Percentiles rank a stretch among this genome's conserved stretches.
Conservation (phyloP, 2,888 invertebrate genomes). For the Oligia strigilis region DNA sequence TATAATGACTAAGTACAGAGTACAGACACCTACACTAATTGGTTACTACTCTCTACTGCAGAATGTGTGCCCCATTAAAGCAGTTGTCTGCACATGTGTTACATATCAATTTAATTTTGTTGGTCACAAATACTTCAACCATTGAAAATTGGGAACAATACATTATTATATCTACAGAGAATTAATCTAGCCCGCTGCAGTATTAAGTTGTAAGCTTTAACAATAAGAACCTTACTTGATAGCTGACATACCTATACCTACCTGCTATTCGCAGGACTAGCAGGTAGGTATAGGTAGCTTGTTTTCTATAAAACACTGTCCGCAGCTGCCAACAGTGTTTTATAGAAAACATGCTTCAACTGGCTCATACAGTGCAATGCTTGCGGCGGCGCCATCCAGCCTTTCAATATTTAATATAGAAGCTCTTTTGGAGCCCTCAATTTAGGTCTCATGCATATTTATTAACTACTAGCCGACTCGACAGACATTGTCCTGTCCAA, state of each 20-base stretch:
- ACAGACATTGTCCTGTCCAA: background rate
- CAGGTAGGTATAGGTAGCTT: too few species aligned
- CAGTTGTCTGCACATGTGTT: background rate
- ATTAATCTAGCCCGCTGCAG: background rate
- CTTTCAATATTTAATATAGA: background rate
- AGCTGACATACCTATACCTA: background rate
- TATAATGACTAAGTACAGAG: background rate
- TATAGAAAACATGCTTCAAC: background rate
- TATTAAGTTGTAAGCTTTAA: background rate
- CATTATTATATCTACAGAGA: background rate
- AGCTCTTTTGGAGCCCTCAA: background rate
- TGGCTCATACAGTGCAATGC: background rate
- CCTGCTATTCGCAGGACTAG: background rate
- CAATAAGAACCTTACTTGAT: background rate
- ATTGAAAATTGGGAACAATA: conserved; percentile 2
- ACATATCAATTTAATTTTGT: background rate
- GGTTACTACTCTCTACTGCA: background rate
- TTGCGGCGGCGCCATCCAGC: background rate
- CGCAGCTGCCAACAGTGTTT: background rate
- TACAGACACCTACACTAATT: background rate
- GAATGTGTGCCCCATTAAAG: background rate
- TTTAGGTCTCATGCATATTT: background rate
- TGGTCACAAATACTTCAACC: background rate
- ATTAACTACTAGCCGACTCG: background rate
- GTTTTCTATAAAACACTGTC: too few species aligned